Base-by-base conservation (phyloP, 2,113 vertebrate genomes). In the Corythaeola cristata region DNA sequence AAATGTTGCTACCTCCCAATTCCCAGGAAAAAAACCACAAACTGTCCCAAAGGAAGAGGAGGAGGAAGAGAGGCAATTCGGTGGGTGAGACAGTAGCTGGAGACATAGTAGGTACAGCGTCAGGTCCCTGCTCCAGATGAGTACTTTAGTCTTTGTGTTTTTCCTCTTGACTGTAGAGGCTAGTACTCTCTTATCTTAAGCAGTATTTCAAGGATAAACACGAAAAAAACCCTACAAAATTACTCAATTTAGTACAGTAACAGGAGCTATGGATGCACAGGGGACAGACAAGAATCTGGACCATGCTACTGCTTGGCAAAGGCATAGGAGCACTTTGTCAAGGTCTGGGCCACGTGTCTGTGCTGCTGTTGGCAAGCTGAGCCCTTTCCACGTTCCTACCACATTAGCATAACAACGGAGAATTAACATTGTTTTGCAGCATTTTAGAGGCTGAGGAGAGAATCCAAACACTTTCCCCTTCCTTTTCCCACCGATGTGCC, bases 381-480 rank as follows among this genome's bases (percentile, higher is more conserved):
- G n/a, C 24, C 19, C 75, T 85, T 88, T 67, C 44, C 39, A 67
- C 2, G 2, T 69, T 91, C 44, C 27, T 47, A 69, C 44, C 72
- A 32, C 17, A 12, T 73, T 33, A 52, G 14, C 49, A 21, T 73
- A 58, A 20, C 52, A 59, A 41, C 30, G 44, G 45, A 89, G 60
- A 75, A 66, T 44, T 79, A 79, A 59, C 62, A 59, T 60, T 89
- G 68, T 59, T 91, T 90, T 78, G 37, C 45, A 85, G 71, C 28
- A 63, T 90, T 93, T 90, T 89, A 92, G 79, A 85, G 58, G 15
- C 80, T 93, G 63, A n/a, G 49, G 95, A 92, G 73, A 89, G 15
- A 90, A 87, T 87, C 82, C 21, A 82, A 95, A 77, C 69, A 66
- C 89, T 89, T 96, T 24, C 74, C 56, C 59, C 58, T 92, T 82